These are phyloP conservation scores for Globodera ellingtonae DNA, from an alignment of 1,140 invertebrate genomes.

Conservation along the genomic window DNA sequence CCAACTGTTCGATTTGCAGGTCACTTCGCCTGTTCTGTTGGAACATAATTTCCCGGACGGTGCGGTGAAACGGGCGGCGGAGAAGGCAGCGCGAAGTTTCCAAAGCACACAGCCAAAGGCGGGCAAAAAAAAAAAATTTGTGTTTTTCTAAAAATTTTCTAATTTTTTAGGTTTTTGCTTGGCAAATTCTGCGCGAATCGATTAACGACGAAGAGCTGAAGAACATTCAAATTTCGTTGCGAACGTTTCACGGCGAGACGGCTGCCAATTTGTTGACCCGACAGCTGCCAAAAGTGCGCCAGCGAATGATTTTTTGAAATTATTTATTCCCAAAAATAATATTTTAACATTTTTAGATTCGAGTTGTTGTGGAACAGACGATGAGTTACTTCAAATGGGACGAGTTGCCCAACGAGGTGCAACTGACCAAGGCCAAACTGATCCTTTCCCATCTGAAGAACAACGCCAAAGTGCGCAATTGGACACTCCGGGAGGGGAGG, in stretches of 20 bases:
- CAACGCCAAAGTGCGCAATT: constrained; percentile 64
- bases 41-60: constrained; percentile 62
- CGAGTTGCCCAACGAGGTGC: constrained; percentile 45
- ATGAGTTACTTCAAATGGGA: constrained; percentile 65
- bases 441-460: constrained; percentile 63
- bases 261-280: constrained; percentile 55
- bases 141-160: too few relatives aligned
- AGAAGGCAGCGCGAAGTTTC: constrained; percentile 62
- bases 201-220: constrained; percentile 64
- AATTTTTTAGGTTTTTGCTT: constrained; percentile 64
- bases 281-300: constrained; percentile 59
- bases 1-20: background rate
- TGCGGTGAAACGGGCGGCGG: constrained; percentile 60
- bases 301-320: background rate
- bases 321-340: background rate
- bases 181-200: constrained; percentile 65
- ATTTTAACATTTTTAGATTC: constrained; percentile 51
- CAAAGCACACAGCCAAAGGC: constrained; percentile 64
- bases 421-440: constrained; percentile 57
- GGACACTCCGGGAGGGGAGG: constrained; percentile 62
- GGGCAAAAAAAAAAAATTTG: constrained; percentile 17
- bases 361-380: constrained; percentile 62
- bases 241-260: constrained; percentile 64
- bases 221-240: constrained; percentile 63
- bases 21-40: constrained; percentile 9